Percentiles rank a stretch among this genome's conserved stretches.
These are phyloP conservation scores for Mesoligia furuncula DNA, from an alignment of 2,888 invertebrate species.

Conservation along the genomic window DNA sequence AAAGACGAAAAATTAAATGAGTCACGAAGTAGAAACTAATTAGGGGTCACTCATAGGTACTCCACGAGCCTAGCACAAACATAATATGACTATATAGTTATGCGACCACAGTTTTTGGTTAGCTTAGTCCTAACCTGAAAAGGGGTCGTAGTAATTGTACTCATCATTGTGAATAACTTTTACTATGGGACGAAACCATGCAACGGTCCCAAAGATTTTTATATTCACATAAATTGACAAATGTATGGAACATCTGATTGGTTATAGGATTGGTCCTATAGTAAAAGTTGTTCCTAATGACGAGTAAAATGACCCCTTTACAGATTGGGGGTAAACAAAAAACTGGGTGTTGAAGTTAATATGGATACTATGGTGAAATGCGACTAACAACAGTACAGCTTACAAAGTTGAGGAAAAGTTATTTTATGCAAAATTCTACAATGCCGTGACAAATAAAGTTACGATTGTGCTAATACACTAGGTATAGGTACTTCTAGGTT, in stretches of 20 bases:
- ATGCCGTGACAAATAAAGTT: not conserved
- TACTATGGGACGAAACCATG: not conserved
- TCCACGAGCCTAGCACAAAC: too few relatives aligned
- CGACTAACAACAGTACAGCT: not conserved
- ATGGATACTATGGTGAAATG: too few relatives aligned
- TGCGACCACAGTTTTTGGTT: too few relatives aligned
- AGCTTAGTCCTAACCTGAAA: not conserved
- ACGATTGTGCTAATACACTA: not conserved
- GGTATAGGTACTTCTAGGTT: too few relatives aligned
- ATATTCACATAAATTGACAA: not conserved
- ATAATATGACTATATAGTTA: not conserved
- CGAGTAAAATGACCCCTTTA: not conserved
- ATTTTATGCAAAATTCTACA: not conserved
- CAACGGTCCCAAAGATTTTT: not conserved
- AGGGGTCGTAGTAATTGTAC: not conserved
- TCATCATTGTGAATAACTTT: not conserved
- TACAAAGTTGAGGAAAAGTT: not conserved
- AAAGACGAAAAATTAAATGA: too few relatives aligned
- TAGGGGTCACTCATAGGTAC: too few relatives aligned
- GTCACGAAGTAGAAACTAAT: too few relatives aligned
- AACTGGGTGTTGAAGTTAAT: too few relatives aligned
- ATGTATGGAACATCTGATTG: not conserved
- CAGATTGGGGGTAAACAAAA: not conserved
- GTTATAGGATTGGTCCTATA: not conserved
- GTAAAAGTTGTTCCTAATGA: not conserved